Base-by-base conservation (phyloP, 1,140 invertebrate genomes). In the Plodia interpunctella region DNA sequence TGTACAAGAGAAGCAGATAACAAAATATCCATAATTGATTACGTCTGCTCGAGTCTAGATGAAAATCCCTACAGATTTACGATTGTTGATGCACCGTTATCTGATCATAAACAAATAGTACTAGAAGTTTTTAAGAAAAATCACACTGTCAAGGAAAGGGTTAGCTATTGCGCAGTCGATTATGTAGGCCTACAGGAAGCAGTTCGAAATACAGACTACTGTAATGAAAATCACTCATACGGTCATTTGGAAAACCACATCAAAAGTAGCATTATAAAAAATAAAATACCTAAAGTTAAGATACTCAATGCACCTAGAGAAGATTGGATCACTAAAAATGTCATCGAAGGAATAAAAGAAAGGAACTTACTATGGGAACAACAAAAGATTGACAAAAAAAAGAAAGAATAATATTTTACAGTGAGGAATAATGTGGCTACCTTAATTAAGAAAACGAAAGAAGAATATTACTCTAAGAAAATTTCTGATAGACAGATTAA, bases 41-140 rank as follows among this genome's bases (percentile, higher is more conserved):
- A 59, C 18, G 30, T 57, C 0, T 49, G 35, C 9, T 49, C 55
- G 0, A 57, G 49, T 49, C 17, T 56, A 1, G 5, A 8, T 9
- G 19, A 56, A 17, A 57, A n/a, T 28, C 19, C 44, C 21, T 49
- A 49, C 44, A 20, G 51, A 11, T 20, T 59, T 1, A 28, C 57
- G 1, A 59, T 49, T 15, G 28, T 59, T 5, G 49, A 59, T 13
- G 50, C 57, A 19, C 15, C 19, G 1, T 17, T 52, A 20, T 51
- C 57, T 17, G 57, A 59, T n/a, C 57, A 59, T 35, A 59, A 59
- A 18, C 49, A 52, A 10, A 30, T 59, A 11, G 50, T 51, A 9
- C n/a, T 59, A 13, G 49, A 59, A 35, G 20, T 59, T 10, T 28
- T 28, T 28, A 52, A 35, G 13, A 51, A 52, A 18, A 17, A 13